Conservation (phyloP, 2,888 invertebrate species). For the Nebria salina region DNA sequence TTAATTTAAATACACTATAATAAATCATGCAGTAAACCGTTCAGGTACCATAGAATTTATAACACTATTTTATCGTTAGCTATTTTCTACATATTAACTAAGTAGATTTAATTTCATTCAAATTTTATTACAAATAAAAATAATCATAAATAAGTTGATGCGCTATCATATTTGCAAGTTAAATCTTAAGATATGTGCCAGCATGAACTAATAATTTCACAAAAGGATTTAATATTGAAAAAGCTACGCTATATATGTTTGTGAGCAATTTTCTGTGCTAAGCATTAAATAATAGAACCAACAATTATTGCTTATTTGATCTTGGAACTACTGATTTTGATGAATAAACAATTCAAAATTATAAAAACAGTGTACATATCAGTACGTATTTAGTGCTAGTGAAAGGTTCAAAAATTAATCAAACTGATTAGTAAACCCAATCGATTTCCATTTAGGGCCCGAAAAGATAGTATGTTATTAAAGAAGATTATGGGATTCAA, state of each 20-base stretch:
- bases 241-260: too few species aligned
- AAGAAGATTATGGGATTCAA: background rate
- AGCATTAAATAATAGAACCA: too few species aligned
- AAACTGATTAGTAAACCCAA: background rate
- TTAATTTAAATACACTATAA: background rate
- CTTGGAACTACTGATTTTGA: too few species aligned
- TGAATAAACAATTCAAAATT: too few species aligned
- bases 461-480: background rate
- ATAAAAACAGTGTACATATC: background rate
- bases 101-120: background rate
- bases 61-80: background rate
- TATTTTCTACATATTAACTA: background rate
- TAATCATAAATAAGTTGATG: background rate
- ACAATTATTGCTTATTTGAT: too few species aligned
- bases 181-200: background rate
- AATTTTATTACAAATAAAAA: background rate
- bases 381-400: too few species aligned
- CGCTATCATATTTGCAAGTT: background rate
- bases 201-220: background rate
- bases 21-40: background rate
- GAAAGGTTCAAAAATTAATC: background rate
- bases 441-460: background rate
- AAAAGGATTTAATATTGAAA: too few species aligned
- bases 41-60: background rate
- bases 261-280: too few species aligned